Base-by-base conservation (phyloP, 2,797 vertebrate species). In the Sternotherus odoratus region DNA sequence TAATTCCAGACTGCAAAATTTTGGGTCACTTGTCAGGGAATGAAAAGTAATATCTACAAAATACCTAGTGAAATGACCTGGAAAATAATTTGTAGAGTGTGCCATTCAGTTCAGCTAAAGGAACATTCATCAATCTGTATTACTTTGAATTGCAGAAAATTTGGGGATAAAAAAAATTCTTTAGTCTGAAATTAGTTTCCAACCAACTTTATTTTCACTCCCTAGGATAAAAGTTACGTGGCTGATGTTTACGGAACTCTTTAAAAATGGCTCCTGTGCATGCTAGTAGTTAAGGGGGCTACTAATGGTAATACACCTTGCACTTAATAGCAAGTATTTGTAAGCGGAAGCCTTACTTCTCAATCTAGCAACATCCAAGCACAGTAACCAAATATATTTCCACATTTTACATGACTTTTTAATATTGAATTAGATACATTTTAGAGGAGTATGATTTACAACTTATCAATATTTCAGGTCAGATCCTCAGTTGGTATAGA, bases 41-140 rank as follows among this genome's bases (percentile, higher is more conserved):
- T 92, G 94, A 95, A 92, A 95, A 82, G 30, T 77, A 94, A 90
- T 91, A 95, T 81, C 72, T 93, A 54, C n/a, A 88, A 94, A 97
- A 92, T 57, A 85, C 78, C 94, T 33, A 24, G 79, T 93, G 93
- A 94, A 94, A 93, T 88, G 94, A 95, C 87, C 87, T 91, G 86
- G 80, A 92, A 95, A 96, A 84, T 88, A 93, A 94, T 91, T 88
- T 91, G 72, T 87, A 60, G 88, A 90, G 36, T 21, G 83, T 94
- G 72, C 84, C 50, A 13, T 63, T 94, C 75, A 43, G 77, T 94
- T 93, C 69, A 88, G 50, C 77, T 48, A 2, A 21, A 88, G 60
- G 81, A 81, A 36, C 4, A 6, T 93, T 92, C 63, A 91, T 90
- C 79, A 43, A 49, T 79, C 57, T 85, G 46, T 89, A 57, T 88